A percentile compares a stretch with the other conserved stretches of the same genome.
Conservation (phyloP, 2,888 invertebrate genomes). For the Chromoteleia sp. region DNA sequence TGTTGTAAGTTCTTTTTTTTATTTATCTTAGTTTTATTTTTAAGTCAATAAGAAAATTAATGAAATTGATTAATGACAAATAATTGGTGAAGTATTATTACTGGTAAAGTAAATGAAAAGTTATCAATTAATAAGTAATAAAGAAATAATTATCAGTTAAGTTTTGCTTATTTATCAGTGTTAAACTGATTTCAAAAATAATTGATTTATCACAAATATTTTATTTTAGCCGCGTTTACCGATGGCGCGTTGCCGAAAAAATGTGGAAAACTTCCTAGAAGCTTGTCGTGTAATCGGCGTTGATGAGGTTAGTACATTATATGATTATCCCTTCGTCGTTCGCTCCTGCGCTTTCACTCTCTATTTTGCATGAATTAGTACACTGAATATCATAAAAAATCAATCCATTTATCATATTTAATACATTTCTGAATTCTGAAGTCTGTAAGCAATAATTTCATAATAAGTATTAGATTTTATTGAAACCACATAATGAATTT, state of each 20-base stretch:
- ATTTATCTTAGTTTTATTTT: background rate
- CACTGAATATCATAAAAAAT: background rate
- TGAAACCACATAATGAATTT: too few relatives aligned
- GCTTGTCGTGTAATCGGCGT: constrained; percentile 97
- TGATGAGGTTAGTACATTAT: constrained; percentile 91
- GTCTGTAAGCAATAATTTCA: too few relatives aligned
- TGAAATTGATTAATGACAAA: too few relatives aligned
- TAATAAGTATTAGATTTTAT: too few relatives aligned
- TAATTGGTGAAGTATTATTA: too few relatives aligned
- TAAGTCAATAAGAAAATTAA: background rate
- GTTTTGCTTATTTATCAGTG: too few relatives aligned
- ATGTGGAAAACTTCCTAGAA: constrained; percentile 97
- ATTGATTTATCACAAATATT: too few relatives aligned
- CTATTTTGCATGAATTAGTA: constrained; percentile 50
- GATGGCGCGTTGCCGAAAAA: constrained; percentile 96
- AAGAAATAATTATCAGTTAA: too few relatives aligned
- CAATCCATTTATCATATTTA: background rate
- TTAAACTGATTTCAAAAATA: too few relatives aligned
- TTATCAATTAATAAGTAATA: too few relatives aligned
- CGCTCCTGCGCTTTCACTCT: constrained; percentile 61
- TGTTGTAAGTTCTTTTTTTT: constrained; percentile 88
- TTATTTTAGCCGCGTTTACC: constrained; percentile 95
- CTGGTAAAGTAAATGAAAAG: too few relatives aligned
- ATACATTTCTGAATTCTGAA: too few relatives aligned
- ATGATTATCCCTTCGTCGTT: constrained; percentile 59